phyloP scores from a whole-genome alignment of 2,888 invertebrate genomes.

The Antitype chi region DNA sequence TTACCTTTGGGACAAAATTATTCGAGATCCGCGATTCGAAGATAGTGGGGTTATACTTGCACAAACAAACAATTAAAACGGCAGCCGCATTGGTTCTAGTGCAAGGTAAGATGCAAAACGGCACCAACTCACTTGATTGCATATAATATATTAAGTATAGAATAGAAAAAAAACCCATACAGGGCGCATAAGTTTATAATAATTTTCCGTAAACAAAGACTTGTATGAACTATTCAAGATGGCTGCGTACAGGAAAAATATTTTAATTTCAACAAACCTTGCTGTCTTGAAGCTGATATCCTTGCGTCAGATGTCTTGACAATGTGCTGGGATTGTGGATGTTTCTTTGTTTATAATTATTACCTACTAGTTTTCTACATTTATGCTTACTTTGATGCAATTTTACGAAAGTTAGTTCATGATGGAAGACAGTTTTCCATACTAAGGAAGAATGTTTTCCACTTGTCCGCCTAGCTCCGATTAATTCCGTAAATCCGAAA shows the following conservation, averaged over 20 bases:
- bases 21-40: neutral
- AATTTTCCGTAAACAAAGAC: constrained; percentile 58
- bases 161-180: constrained; percentile 17
- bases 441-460: neutral
- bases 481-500: neutral
- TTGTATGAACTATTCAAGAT: constrained; percentile 40
- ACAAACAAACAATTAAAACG: neutral
- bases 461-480: too few species aligned
- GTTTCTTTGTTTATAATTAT: constrained; percentile 35
- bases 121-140: too few species aligned
- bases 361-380: neutral
- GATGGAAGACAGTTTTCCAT: neutral
- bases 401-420: neutral
- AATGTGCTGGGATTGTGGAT: constrained; percentile 31
- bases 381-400: neutral
- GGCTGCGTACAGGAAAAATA: constrained; percentile 48
- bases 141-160: constrained; percentile 2
- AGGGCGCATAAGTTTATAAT: constrained; percentile 27
- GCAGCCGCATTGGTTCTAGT: neutral
- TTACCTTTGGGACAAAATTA: neutral
- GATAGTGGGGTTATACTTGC: neutral
- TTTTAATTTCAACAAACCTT: constrained; percentile 58
- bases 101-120: too few species aligned
- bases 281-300: constrained; percentile 49
- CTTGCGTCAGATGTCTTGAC: constrained; percentile 44